Evolutionary conservation across 1,140 invertebrate genomes (phyloP).

Genomic region (Drosophila arawakana): DNA sequence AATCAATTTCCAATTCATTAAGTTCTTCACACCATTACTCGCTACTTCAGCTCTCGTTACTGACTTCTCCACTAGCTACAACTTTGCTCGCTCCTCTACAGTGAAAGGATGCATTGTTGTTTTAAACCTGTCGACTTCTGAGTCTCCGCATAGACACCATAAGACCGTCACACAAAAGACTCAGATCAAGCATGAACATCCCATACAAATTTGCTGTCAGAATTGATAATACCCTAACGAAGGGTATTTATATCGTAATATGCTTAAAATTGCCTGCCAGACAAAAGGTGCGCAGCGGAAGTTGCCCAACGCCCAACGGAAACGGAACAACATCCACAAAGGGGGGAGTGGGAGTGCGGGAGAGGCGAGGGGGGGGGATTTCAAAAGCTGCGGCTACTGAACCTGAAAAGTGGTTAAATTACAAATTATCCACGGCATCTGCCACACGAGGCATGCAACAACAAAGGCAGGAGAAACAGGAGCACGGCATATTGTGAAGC

Average conservation of each 20-base stretch:
- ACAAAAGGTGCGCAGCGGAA: slow-evolving; percentile 51
- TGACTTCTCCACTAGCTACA: neutral
- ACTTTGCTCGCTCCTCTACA: neutral
- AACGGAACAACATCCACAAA: slow-evolving; percentile 55
- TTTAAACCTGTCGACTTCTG: neutral
- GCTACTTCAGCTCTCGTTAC: neutral
- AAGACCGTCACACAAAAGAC: neutral
- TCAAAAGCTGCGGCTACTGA: slow-evolving; percentile 70
- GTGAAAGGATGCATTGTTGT: too few species aligned
- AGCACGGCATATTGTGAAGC: slow-evolving; percentile 52
- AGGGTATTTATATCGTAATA: slow-evolving; percentile 24
- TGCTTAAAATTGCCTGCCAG: slow-evolving; percentile 23
- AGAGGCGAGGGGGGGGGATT: too few species aligned
- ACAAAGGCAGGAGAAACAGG: neutral
- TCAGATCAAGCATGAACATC: neutral
- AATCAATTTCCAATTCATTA: neutral
- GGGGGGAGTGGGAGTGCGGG: neutral
- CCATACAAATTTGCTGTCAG: neutral
- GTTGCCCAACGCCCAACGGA: slow-evolving; percentile 58
- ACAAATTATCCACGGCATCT: slow-evolving; percentile 83
- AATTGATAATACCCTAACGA: neutral
- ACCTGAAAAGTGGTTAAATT: slow-evolving; percentile 84
- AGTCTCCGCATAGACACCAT: too few species aligned
- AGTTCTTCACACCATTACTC: neutral
- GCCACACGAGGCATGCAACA: slow-evolving; percentile 43